Evolutionary conservation across 2,888 invertebrate species (phyloP), one percentile per base, ranked within the genome.

Genomic region (Dasysyrphus albostriatus): DNA sequence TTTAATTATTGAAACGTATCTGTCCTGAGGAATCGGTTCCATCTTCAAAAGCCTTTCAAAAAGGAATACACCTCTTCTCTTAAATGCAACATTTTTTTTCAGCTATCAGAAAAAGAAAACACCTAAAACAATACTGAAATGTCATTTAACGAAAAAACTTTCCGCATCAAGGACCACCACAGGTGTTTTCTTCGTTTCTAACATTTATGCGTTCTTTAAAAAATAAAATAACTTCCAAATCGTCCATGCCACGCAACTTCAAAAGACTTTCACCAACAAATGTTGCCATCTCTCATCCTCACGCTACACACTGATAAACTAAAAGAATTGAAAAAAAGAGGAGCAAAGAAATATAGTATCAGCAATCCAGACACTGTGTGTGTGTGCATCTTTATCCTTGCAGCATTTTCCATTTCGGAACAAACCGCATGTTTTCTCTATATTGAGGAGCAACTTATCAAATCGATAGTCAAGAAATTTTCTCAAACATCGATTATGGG

Each of bases 401-500:
- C 70, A 79, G 83, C 77, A 74, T 65, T 78, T 83, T 58, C 63
- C 58, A 65, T 63, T 77, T 76, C 59, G 19, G 34, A 32, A 63
- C 42, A 72, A 79, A 75, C 87, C 87, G 78, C 87, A 87, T 87
- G 83, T 83, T 78, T 79, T 56, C 39, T 74, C 1, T 24, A 3
- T 12, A 29, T 51, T 37, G 67, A 78, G 69, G 74, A 75, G 75
- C 75, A 87, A 87, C 87, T 87, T 87, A 87, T 87, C 87, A 87
- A 87, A 87, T 87, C 87, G 87, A 87, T 87, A 87, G 87, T 87
- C 87, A 72, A 72, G 83, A 83, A 78, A 83, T 87, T 83, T 83
- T 67, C 78, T 82, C 87, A 87, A 87, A 87, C 87, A 87, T 87
- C 87, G 87, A 87, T 87, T 87, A 87, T 87, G 83, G 83, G 83